These are phyloP conservation scores for Astyanax mexicanus DNA, from an alignment of 2,797 vertebrate species.

Conservation along the genomic window DNA sequence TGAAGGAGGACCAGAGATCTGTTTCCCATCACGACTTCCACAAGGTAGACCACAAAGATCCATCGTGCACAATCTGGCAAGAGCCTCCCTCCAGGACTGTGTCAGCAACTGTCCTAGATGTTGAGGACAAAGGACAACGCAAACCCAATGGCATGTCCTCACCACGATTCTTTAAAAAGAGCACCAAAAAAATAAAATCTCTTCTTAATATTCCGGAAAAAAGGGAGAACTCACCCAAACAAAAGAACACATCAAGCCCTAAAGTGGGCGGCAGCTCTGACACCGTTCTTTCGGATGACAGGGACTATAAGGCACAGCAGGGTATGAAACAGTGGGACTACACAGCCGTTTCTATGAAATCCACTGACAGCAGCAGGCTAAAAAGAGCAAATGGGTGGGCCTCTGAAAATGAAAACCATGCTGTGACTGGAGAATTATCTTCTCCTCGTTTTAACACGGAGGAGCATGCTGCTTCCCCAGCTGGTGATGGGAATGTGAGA, in stretches of 20 bases:
- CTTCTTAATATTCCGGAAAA: conserved; percentile 89
- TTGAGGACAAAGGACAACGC: conserved; percentile 69
- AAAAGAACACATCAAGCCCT: conserved; percentile 75
- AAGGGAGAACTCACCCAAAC: conserved; percentile 79
- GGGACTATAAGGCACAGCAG: conserved; percentile 70
- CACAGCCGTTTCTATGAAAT: conserved; percentile 73
- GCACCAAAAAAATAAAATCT: conserved; percentile 87
- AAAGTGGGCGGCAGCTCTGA: conserved; percentile 85
- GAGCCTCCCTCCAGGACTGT: conserved; percentile 77
- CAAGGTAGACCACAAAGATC: conserved; percentile 62
- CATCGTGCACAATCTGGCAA: conserved; percentile 60
- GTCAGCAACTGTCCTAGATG: conserved; percentile 81
- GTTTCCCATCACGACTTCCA: conserved; percentile 78
- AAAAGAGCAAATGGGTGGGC: conserved; percentile 74
- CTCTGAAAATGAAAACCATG: conserved; percentile 63
- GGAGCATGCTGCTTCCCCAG: conserved; percentile 72
- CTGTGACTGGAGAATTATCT: conserved; percentile 77
- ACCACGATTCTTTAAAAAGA: conserved; percentile 85
- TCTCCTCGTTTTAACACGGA: conserved; percentile 87
- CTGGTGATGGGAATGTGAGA: conserved; percentile 40
- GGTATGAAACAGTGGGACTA: conserved; percentile 66
- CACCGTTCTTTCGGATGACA: conserved; percentile 83
- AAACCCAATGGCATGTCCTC: conserved; percentile 74
- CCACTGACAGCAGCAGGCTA: conserved; percentile 72
- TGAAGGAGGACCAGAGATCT: conserved; percentile 78